Base-by-base conservation (phyloP, 2,113 vertebrate species). In the Synchiropus splendidus region DNA sequence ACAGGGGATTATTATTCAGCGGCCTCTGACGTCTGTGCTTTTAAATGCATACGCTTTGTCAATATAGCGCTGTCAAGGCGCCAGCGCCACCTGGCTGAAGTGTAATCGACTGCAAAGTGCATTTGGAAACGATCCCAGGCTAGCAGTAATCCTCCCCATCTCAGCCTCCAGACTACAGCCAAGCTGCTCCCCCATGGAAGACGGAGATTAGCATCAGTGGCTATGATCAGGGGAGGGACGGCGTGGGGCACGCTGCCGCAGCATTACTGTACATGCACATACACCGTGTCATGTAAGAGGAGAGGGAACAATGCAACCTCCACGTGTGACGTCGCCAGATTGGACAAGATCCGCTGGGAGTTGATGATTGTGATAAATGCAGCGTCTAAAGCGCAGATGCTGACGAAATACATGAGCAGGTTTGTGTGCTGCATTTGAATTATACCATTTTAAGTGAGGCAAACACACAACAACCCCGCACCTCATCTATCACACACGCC, bases 101-200 rank as follows among this genome's bases (percentile, higher is more conserved):
- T 76, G 64, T 78, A 79, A 80, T 77, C 65, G 57, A 78, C 79
- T 74, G 72, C 72, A 75, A 81, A 79, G 74, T 76, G 73, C 60
- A 61, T 48, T 73, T 82, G 83, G 79, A 77, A 46, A 37, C 40
- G 49, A 57, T 75, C 72, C 78, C 64, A 57, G 70, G 53, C 55
- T 45, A 21, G 61, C 63, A 65, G 62, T 61, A 63, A 72, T 61
- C 39, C 57, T 57, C 60, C 67, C 72, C 48, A 34, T 66, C 65
- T 61, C 63, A 38, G 65, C 51, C 58, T 54, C 56, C 44, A 41
- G 58, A 30, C 58, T 10, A 48, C 46, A 45, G 58, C 46, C n/a
- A 64, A 51, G 48, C 63, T 48, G 49, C 56, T 64, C 58, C 70
- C 57, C 54, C 47, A 45, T 62, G 62, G 63, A 34, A 45, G 51